These are phyloP conservation scores for Meteorus cinctellus DNA, from an alignment of 2,888 invertebrate species.

Conservation along the genomic window DNA sequence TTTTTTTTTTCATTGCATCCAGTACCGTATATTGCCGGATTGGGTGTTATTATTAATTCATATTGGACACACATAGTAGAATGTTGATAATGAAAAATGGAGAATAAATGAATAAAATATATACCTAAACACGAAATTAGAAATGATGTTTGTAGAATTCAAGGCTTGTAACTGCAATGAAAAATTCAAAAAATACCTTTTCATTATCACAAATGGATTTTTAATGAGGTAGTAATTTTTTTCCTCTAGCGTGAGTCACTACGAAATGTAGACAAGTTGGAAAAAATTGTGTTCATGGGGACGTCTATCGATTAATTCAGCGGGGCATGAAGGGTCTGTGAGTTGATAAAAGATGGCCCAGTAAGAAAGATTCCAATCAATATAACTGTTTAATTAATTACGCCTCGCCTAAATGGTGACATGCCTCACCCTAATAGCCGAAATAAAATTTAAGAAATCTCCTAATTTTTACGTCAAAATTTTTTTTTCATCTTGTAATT, in stretches of 20 bases:
- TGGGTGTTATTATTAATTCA: neutral
- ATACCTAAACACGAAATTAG: neutral
- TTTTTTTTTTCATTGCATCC: neutral
- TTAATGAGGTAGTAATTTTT: neutral
- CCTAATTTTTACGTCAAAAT: neutral
- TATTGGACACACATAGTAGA: neutral
- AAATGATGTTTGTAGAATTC: neutral
- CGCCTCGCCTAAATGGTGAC: slow-evolving; percentile 6
- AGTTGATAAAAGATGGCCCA: slow-evolving; percentile 56
- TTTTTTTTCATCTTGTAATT: neutral
- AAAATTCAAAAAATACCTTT: neutral
- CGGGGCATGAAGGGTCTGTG: slow-evolving; percentile 48
- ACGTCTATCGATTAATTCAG: slow-evolving; percentile 58
- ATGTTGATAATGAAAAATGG: neutral
- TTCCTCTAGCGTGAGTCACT: neutral
- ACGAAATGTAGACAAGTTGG: neutral
- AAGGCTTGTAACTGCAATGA: neutral
- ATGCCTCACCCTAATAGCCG: neutral
- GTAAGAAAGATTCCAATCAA: slow-evolving; percentile 56
- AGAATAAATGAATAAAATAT: neutral
- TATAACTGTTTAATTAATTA: slow-evolving; percentile 54
- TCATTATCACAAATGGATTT: neutral
- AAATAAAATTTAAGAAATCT: neutral
- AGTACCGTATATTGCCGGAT: neutral
- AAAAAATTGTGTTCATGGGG: slow-evolving; percentile 55